Evolutionary conservation across 1,140 invertebrate genomes (phyloP).

Genomic region (Drosophila ficusphila): DNA sequence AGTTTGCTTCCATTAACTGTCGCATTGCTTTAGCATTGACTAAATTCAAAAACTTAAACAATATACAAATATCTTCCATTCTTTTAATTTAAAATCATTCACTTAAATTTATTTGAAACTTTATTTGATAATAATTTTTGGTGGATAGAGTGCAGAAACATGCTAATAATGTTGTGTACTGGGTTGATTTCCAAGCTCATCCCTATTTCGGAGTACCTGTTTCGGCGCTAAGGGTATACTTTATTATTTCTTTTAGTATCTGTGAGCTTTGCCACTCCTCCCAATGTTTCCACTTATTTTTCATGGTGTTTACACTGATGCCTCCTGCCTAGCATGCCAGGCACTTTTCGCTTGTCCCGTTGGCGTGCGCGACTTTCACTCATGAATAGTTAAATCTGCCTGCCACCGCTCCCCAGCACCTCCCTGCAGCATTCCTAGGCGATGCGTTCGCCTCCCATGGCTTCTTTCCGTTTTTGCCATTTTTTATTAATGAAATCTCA

Average conservation of each 20-base stretch:
- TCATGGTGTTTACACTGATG: slow-evolving; percentile 40
- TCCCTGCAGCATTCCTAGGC: slow-evolving; percentile 26
- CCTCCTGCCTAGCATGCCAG: slow-evolving; percentile 2
- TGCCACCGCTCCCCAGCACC: slow-evolving; percentile 20
- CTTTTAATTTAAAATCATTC: too few species aligned
- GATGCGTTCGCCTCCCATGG: slow-evolving; percentile 13
- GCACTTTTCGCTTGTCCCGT: slow-evolving; percentile 49
- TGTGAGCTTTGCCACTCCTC: slow-evolving; percentile 12
- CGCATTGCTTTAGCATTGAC: not conserved
- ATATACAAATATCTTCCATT: too few species aligned
- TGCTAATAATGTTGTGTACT: too few species aligned
- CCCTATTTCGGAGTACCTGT: not conserved
- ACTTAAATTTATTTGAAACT: too few species aligned
- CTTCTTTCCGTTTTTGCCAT: slow-evolving; percentile 74
- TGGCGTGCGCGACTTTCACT: slow-evolving; percentile 41
- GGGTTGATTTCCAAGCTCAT: not conserved
- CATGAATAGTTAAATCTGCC: slow-evolving; percentile 80
- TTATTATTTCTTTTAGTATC: slow-evolving; percentile 38
- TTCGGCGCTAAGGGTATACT: slow-evolving; percentile 5
- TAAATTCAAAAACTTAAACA: too few species aligned
- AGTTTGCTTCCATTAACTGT: not conserved
- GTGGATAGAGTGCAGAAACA: too few species aligned
- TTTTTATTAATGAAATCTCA: slow-evolving; percentile 83
- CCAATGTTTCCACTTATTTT: slow-evolving; percentile 31
- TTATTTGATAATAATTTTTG: too few species aligned